phyloP scores from a whole-genome alignment of 2,797 vertebrate genomes.

The Myiotriccus ornatus region DNA sequence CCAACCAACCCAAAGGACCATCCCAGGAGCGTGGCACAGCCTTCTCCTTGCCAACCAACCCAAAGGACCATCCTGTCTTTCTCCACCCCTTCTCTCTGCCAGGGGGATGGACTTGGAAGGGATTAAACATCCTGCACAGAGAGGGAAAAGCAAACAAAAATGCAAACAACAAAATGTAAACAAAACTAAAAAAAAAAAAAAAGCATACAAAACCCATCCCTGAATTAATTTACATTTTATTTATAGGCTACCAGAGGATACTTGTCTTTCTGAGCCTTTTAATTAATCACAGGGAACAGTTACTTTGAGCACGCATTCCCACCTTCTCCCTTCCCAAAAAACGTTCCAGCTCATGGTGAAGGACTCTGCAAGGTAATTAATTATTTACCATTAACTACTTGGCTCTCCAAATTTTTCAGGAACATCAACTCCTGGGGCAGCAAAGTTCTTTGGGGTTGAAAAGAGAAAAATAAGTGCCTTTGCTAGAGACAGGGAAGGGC shows the following conservation, averaged over 20 bases:
- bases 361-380: background rate
- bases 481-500: background rate
- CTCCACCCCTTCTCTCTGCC: background rate
- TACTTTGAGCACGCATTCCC: background rate
- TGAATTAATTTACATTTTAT: constrained; percentile 19
- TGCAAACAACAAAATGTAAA: background rate
- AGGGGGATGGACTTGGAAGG: background rate
- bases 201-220: background rate
- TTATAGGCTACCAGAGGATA: background rate
- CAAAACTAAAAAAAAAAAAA: background rate
- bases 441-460: background rate
- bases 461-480: background rate
- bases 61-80: background rate
- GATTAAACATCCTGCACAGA: background rate
- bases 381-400: background rate
- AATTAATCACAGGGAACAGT: background rate
- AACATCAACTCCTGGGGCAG: background rate
- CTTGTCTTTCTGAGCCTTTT: background rate
- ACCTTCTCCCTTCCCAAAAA: background rate
- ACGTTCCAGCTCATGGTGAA: background rate
- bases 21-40: no score
- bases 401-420: background rate
- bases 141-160: constrained; percentile 26
- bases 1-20: no score
- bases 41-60: background rate